Evolutionary conservation across 2,797 vertebrate genomes (phyloP).

Genomic region (Artibeus jamaicensis): DNA sequence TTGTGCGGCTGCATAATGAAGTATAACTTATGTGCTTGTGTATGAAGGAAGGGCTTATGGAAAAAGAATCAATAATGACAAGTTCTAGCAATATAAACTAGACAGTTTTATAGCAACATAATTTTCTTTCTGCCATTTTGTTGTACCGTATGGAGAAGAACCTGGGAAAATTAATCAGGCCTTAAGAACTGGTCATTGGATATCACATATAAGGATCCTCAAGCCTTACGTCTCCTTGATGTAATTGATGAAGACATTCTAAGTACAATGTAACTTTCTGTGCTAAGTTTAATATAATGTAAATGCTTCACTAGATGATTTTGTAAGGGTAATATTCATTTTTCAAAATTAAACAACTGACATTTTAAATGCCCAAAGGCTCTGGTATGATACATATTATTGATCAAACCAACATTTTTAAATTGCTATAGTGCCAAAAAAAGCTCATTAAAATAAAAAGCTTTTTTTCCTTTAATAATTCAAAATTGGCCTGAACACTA

Average conservation of each 20-base stretch:
- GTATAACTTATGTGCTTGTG: not conserved
- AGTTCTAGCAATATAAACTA: not conserved
- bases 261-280: not conserved
- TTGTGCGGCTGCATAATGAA: not conserved
- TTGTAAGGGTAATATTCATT: constrained; percentile 27
- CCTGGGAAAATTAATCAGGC: constrained; percentile 38
- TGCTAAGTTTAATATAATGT: constrained; percentile 47
- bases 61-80: not conserved
- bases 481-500: not conserved
- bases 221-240: not conserved
- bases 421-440: constrained; percentile 53
- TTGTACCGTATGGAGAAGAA: not conserved
- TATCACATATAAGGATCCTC: constrained; percentile 9
- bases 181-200: constrained; percentile 28
- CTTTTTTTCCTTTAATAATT: constrained; percentile 8
- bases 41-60: not conserved
- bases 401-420: constrained; percentile 47
- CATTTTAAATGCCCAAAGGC: constrained; percentile 55
- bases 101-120: constrained; percentile 4
- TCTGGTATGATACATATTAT: constrained; percentile 24
- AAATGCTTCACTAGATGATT: constrained; percentile 53
- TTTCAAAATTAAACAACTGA: constrained; percentile 67
- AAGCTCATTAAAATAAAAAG: constrained; percentile 56
- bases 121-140: constrained; percentile 3
- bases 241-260: constrained; percentile 53